A percentile compares a stretch with the other conserved stretches of the same genome.
phyloP scores from a whole-genome alignment of 2,888 invertebrate species.

The Microchrysa polita region DNA sequence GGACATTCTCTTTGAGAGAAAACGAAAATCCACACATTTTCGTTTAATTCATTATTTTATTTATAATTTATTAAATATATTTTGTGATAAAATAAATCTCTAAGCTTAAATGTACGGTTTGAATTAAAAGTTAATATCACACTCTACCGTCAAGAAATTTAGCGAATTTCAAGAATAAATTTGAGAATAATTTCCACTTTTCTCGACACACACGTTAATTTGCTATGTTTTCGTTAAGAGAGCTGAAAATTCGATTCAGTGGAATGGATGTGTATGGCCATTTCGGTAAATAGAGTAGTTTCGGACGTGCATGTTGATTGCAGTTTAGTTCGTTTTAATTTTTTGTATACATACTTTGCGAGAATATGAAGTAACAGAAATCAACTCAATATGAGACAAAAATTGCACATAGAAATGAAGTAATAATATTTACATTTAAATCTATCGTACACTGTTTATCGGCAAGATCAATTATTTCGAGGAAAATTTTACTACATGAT shows the following conservation, averaged over 20 bases:
- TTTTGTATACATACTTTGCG: constrained; percentile 9
- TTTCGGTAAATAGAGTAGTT: neutral
- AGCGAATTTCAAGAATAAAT: constrained; percentile 36
- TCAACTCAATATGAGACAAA: neutral
- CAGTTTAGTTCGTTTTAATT: too few species aligned
- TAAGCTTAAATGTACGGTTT: constrained; percentile 35
- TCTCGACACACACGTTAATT: neutral
- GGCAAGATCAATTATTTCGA: constrained; percentile 32
- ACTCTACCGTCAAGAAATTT: constrained; percentile 50
- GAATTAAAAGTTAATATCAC: constrained; percentile 52
- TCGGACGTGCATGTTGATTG: too few species aligned
- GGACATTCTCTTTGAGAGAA: too few species aligned
- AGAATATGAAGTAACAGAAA: constrained; percentile 6
- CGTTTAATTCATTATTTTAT: neutral
- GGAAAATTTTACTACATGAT: constrained; percentile 4
- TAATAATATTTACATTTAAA: neutral
- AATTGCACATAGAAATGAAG: constrained; percentile 32
- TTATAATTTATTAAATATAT: constrained; percentile 38
- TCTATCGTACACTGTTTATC: neutral
- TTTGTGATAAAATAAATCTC: constrained; percentile 1
- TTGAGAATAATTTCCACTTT: neutral
- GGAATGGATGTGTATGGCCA: neutral
- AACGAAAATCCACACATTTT: neutral
- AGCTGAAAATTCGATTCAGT: neutral
- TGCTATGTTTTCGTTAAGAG: neutral